Evolutionary conservation across 2,797 vertebrate genomes (phyloP), one percentile per base, ranked within the genome.

Genomic region (Zonotrichia albicollis): DNA sequence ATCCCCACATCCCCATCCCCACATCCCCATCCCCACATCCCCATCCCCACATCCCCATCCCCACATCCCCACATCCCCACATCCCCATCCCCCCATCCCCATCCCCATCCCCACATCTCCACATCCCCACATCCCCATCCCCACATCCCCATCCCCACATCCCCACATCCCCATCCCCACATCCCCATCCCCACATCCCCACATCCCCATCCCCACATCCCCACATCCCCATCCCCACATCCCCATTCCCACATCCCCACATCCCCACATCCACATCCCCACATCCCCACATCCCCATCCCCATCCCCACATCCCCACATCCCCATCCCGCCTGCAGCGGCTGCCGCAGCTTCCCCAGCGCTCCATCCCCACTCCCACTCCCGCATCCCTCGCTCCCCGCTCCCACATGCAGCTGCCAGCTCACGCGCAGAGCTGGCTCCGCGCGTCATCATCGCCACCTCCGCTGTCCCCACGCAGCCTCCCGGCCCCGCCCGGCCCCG

Each of bases 361-460:
- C 30, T 15, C 54, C 81, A n/a, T 61, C 45, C 16, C 46, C 50
- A 32, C 94, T 92, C 94, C 89, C 89, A 86, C 95, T 81, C 89
- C 66, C 4, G 65, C 65, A 21, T 29, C 50, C 87, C 79, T 55
- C 68, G 1, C 54, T 90, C 43, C 85, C 32, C 0, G 62, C 95
- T 94, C 94, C 94, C 34, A 81, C 95, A 75, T 22, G 30, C 94
- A 89, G 93, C 16, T 84, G 80, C 93, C 95, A 96, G 94, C 94
- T 95, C 94, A 95, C 42, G 30, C 5, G 38, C 23, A 4, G 74
- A 12, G 60, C 91, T 40, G 14, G 95, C 91, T 95, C 89, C 34
- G 11, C 87, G 11, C 91, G 89, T 95, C 93, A 92, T 95, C 93
- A 87, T 38, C 46, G 50, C 93, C 93, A 87, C 91, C 93, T 75